Conservation (phyloP, 2,888 invertebrate genomes). For the Deroplatys truncata region DNA sequence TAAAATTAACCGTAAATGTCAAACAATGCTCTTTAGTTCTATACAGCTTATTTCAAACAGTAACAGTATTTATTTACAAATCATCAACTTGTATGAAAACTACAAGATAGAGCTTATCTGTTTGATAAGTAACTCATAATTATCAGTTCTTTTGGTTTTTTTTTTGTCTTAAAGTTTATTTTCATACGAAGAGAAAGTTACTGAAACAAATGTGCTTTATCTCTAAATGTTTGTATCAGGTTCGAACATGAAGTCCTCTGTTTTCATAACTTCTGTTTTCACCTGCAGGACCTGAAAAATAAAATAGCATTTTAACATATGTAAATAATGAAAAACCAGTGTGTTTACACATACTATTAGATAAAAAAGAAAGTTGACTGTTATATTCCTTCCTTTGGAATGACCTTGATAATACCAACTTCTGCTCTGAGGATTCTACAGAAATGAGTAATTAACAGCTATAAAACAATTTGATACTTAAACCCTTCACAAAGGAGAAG, state of each 20-base stretch:
- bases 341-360: no score
- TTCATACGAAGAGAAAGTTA: not conserved
- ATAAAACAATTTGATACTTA: no score
- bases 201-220: not conserved
- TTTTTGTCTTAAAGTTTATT: no score
- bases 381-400: no score
- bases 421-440: no score
- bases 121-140: no score
- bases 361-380: no score
- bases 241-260: not conserved
- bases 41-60: not conserved
- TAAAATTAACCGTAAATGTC: not conserved
- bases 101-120: not conserved
- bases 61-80: not conserved
- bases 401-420: no score
- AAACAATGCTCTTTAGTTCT: not conserved
- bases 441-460: no score
- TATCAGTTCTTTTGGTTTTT: no score
- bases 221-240: not conserved
- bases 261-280: not conserved
- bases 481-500: no score
- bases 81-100: not conserved
- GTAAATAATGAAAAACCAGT: no score
- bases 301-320: not conserved
- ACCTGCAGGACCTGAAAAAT: not conserved